phyloP scores from a whole-genome alignment of 2,888 invertebrate genomes.

The Mayetiola destructor region DNA sequence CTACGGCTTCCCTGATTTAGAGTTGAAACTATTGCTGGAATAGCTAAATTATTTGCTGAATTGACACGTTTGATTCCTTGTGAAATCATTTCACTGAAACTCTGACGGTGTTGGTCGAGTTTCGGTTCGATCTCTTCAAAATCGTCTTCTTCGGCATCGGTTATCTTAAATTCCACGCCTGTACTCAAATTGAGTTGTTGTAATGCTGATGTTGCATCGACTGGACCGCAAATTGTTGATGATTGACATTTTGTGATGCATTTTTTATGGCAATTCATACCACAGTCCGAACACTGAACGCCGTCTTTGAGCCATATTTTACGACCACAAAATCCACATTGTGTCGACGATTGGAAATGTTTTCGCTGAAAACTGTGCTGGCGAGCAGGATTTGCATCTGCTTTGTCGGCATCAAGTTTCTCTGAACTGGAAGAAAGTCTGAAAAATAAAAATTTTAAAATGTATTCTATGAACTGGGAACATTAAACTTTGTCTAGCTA shows the following conservation, averaged over 20 bases:
- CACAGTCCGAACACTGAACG: constrained; percentile 77
- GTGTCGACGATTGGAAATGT: constrained; percentile 77
- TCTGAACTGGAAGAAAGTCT: constrained; percentile 21
- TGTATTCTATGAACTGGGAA: constrained; percentile 18
- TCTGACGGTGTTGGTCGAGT: constrained; percentile 27
- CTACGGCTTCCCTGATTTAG: constrained; percentile 44
- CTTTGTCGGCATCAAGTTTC: constrained; percentile 22
- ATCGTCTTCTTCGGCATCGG: constrained; percentile 27
- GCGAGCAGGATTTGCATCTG: constrained; percentile 19
- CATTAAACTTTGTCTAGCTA: constrained; percentile 25
- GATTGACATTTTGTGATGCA: constrained; percentile 77
- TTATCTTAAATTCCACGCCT: constrained; percentile 35
- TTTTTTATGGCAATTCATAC: constrained; percentile 89
- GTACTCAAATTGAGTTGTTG: background rate
- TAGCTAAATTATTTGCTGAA: constrained; percentile 50
- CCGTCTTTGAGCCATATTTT: constrained; percentile 98
- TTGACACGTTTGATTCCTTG: constrained; percentile 53
- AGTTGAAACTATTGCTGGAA: constrained; percentile 42
- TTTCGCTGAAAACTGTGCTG: constrained; percentile 69
- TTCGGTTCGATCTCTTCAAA: constrained; percentile 17
- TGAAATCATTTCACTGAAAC: constrained; percentile 35
- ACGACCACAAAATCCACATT: constrained; percentile 86
- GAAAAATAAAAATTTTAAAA: background rate
- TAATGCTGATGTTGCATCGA: constrained; percentile 25
- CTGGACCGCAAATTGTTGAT: constrained; percentile 46